Evolutionary conservation across 2,888 invertebrate species (phyloP).

Genomic region (Crepidodera aurea): DNA sequence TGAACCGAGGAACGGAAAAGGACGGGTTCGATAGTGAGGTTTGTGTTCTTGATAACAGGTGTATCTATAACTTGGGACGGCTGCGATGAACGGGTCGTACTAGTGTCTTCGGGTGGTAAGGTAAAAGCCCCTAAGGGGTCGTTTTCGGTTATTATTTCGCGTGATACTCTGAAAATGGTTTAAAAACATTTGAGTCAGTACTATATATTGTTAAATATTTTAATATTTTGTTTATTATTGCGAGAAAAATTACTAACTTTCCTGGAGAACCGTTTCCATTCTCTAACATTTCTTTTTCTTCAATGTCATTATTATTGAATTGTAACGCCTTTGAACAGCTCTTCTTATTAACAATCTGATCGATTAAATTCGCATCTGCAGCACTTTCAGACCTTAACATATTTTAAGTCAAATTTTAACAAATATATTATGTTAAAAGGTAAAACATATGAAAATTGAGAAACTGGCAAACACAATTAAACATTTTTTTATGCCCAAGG

Average conservation of each 20-base stretch:
- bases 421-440: no score
- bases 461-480: no score
- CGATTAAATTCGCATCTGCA: conserved; percentile 79
- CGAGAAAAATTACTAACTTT: conserved; percentile 61
- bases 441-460: no score
- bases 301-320: conserved; percentile 65
- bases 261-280: conserved; percentile 64
- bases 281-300: conserved; percentile 54
- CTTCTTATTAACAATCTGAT: conserved; percentile 66
- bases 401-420: no score
- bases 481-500: no score
- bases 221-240: no score
- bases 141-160: conserved; percentile 89
- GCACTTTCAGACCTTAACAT: conserved; percentile 74
- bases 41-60: conserved; percentile 2
- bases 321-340: conserved; percentile 67
- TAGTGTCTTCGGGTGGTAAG: conserved; percentile 51
- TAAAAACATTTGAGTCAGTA: neutral
- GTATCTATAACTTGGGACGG: conserved; percentile 20
- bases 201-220: neutral
- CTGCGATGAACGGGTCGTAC: conserved; percentile 44
- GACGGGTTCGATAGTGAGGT: conserved; percentile 71
- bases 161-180: conserved; percentile 65
- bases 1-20: conserved; percentile 66
- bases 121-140: conserved; percentile 88